Conservation (phyloP, 2,888 invertebrate species). For the Desoria tigrina region DNA sequence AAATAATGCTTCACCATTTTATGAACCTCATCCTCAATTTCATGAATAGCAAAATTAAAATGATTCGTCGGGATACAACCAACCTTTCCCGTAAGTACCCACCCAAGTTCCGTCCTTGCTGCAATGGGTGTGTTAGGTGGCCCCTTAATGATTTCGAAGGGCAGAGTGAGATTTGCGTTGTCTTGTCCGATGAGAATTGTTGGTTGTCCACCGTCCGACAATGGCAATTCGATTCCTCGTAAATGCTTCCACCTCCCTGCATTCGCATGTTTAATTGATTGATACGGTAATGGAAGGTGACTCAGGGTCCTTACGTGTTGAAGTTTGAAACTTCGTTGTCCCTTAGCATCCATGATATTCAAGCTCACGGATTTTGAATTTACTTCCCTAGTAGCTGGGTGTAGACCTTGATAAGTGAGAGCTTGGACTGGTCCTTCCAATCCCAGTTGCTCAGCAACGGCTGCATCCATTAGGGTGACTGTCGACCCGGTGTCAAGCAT, state of each 20-base stretch:
- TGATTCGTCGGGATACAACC: not conserved
- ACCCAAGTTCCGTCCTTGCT: conserved; percentile 22
- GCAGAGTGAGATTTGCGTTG: conserved; percentile 13
- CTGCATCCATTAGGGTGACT: conserved; percentile 14
- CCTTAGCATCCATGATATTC: not conserved
- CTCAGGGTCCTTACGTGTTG: not conserved
- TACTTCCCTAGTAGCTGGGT: not conserved
- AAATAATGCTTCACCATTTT: not conserved
- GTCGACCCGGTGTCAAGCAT: conserved; percentile 26
- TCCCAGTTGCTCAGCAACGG: conserved; percentile 16
- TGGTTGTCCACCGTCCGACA: not conserved
- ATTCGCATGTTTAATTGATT: not conserved
- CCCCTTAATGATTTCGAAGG: conserved; percentile 10
- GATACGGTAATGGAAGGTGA: not conserved
- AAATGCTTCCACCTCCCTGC: not conserved
- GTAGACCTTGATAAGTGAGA: conserved; percentile 2
- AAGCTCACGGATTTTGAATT: not conserved
- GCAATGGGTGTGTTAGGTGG: conserved; percentile 21
- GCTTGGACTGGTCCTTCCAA: conserved; percentile 9
- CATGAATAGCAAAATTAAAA: not conserved
- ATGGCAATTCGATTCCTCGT: not conserved
- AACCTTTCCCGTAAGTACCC: conserved; percentile 21
- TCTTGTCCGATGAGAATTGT: conserved; percentile 30
- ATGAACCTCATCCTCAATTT: not conserved
- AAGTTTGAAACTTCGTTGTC: not conserved